Base-by-base conservation (phyloP, 2,888 invertebrate genomes). In the Diaperis boleti region DNA sequence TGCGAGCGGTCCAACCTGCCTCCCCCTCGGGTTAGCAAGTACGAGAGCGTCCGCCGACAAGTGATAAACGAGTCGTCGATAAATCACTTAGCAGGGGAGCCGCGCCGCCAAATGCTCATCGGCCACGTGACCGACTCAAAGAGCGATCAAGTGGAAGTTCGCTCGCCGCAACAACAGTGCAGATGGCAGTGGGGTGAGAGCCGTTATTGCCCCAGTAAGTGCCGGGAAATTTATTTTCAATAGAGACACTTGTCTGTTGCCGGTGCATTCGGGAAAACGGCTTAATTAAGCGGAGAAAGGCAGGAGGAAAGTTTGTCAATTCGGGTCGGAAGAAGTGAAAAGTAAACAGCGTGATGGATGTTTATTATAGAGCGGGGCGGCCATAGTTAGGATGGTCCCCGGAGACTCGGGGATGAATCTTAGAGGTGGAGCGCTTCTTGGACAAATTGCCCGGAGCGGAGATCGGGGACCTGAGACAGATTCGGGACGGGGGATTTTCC, bases 301-400 rank as follows among this genome's bases (percentile, higher is more conserved):
- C 29, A 1, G 22, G 29, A 15, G 15, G 11, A 39, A 69, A 71
- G 69, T 74, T 75, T 76, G 75, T 74, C 73, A 74, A 74, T 74
- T 71, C 71, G 66, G 35, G 41, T 49, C 56, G 65, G 64, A 72
- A 72, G 73, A 75, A 74, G 75, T 74, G 73, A 72, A 74, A 75
- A 76, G 76, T 76, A 77, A 79, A 79, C 79, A 79, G 75, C 68
- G 78, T 79, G 79, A 80, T 79, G 76, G 79, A 80, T 80, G 79
- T 79, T 79, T 79, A 79, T 79, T 79, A 78, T 78, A 76, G 79
- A 74, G 75, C 68, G 71, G 66, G 68, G 72, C 77, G 79, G 78
- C 79, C 79, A 78, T 80, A 79, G 79, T 79, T 78, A 79, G 78
- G 78, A 73, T 72, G 78, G 73, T 79, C 79, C 74, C 78, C 49